phyloP scores from a whole-genome alignment of 2,888 invertebrate species.

The Blastobasis lacticolella region DNA sequence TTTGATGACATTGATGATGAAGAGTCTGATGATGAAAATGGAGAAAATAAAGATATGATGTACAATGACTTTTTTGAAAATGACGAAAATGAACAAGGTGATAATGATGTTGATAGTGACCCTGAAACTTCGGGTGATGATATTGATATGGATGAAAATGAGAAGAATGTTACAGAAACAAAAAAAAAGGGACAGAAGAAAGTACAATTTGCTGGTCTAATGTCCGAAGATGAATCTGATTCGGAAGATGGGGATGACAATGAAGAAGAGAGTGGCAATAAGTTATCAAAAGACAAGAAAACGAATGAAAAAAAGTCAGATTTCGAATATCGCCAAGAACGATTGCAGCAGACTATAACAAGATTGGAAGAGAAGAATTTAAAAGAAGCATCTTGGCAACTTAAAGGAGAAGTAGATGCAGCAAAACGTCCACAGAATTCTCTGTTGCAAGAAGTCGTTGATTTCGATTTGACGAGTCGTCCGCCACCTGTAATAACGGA shows the following conservation, averaged over 20 bases:
- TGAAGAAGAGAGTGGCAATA: slow-evolving; percentile 19
- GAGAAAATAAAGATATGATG: slow-evolving; percentile 66
- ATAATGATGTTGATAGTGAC: slow-evolving; percentile 16
- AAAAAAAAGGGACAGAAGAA: slow-evolving; percentile 25
- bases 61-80: slow-evolving; percentile 81
- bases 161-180: slow-evolving; percentile 14
- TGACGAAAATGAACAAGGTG: slow-evolving; percentile 26
- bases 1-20: slow-evolving; percentile 72
- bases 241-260: slow-evolving; percentile 34
- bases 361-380: slow-evolving; percentile 82
- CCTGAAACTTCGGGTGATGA: slow-evolving; percentile 23
- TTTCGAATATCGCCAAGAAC: slow-evolving; percentile 83
- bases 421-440: slow-evolving; percentile 91
- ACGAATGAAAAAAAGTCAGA: slow-evolving; percentile 73
- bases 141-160: slow-evolving; percentile 19
- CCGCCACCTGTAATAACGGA: slow-evolving; percentile 95
- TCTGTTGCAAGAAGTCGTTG: slow-evolving; percentile 91
- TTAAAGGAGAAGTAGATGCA: slow-evolving; percentile 91
- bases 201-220: slow-evolving; percentile 40
- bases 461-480: slow-evolving; percentile 88
- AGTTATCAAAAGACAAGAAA: slow-evolving; percentile 18
- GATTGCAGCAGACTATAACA: slow-evolving; percentile 79
- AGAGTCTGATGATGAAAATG: slow-evolving; percentile 53
- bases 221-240: slow-evolving; percentile 35
- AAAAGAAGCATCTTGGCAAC: slow-evolving; percentile 93